phyloP scores from a whole-genome alignment of 2,888 invertebrate genomes.

The Rhagonycha lutea region DNA sequence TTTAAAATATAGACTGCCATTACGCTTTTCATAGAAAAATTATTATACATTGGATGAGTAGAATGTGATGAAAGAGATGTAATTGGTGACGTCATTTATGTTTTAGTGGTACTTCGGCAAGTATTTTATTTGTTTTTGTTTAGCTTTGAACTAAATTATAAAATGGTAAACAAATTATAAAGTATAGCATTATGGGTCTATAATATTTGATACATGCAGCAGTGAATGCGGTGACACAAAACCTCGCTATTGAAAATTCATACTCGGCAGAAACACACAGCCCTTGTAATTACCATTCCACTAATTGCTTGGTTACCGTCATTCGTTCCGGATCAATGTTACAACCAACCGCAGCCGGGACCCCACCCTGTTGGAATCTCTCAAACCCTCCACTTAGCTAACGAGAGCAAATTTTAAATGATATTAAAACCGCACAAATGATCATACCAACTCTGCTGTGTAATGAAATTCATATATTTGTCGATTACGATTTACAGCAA shows the following conservation, averaged over 20 bases:
- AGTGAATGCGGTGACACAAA: constrained; percentile 29
- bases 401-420: constrained; percentile 30
- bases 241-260: constrained; percentile 31
- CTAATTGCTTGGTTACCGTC: constrained; percentile 40
- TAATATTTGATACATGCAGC: constrained; percentile 21
- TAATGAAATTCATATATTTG: constrained; percentile 4
- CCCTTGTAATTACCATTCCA: constrained; percentile 38
- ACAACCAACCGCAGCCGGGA: constrained; percentile 35
- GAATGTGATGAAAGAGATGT: not conserved
- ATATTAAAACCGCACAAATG: constrained; percentile 27
- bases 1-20: not conserved
- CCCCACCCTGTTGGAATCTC: constrained; percentile 31
- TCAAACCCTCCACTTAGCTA: constrained; percentile 30
- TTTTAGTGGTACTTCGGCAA: not conserved
- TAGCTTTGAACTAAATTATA: not conserved
- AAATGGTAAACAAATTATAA: not conserved
- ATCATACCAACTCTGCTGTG: constrained; percentile 7
- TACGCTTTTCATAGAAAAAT: not conserved
- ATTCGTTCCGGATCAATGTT: constrained; percentile 37
- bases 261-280: constrained; percentile 30
- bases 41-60: not conserved
- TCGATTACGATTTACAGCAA: not conserved
- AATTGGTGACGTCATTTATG: not conserved
- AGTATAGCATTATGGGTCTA: not conserved
- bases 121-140: not conserved